Evolutionary conservation across 2,888 invertebrate genomes (phyloP).

Genomic region (Eubasilissa splendida): DNA sequence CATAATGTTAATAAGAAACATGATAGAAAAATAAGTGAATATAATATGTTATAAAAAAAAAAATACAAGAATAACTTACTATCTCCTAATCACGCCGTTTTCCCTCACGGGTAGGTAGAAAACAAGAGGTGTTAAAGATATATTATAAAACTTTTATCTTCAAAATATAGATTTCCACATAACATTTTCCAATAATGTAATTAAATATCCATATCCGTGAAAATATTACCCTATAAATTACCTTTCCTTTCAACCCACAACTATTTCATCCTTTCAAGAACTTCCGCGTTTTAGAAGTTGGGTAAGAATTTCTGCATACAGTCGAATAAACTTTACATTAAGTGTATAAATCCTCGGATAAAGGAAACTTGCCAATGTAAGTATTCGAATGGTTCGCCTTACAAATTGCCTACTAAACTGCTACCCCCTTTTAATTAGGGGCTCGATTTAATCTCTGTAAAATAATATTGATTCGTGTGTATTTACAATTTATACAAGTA

Average conservation of each 20-base stretch:
- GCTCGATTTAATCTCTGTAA: neutral
- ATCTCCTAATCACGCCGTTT: no score
- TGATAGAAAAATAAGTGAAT: no score
- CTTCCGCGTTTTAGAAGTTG: neutral
- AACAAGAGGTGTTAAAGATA: no score
- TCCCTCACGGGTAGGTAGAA: no score
- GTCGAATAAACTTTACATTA: conserved; percentile 7
- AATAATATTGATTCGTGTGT: neutral
- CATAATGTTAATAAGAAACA: no score
- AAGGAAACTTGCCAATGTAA: conserved; percentile 13
- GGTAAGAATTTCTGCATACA: conserved; percentile 5
- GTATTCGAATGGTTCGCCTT: neutral
- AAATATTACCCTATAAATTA: neutral
- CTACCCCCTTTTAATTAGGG: neutral
- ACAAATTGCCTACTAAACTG: conserved; percentile 3
- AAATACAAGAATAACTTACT: no score
- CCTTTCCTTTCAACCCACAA: neutral
- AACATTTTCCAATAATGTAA: neutral
- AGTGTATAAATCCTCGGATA: conserved; percentile 4
- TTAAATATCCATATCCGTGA: neutral
- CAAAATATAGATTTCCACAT: no score
- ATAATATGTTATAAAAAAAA: no score
- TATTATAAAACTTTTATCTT: no score
- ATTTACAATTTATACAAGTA: no score
- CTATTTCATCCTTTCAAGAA: neutral